A percentile compares a stretch with the other conserved stretches of the same genome.
These are phyloP conservation scores for Caenorhabditis imperialis DNA, from an alignment of 2,888 invertebrate species.

Conservation along the genomic window DNA sequence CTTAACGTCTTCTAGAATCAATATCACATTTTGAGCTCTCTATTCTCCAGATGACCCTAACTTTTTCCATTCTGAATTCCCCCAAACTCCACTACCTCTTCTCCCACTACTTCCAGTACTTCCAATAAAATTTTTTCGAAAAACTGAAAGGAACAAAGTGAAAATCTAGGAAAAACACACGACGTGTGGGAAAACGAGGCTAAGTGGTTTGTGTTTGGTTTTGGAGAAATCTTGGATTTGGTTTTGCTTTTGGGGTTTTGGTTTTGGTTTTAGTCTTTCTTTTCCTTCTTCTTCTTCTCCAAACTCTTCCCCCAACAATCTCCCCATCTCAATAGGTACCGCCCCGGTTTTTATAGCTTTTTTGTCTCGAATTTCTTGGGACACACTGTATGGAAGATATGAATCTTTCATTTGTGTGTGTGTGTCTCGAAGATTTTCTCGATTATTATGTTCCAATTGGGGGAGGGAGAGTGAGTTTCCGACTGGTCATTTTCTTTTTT, in stretches of 20 bases:
- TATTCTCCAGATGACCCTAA: too few species aligned
- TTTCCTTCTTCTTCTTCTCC: too few species aligned
- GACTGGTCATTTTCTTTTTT: not conserved
- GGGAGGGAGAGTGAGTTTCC: not conserved
- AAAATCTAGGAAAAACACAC: too few species aligned
- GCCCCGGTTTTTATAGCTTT: constrained; percentile 16
- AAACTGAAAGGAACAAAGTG: not conserved
- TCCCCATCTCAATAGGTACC: too few species aligned
- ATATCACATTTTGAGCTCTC: too few species aligned
- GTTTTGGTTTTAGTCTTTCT: not conserved
- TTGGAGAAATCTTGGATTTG: not conserved
- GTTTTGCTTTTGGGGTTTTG: constrained; percentile 6
- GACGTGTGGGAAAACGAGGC: constrained; percentile 36
- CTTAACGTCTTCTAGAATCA: too few species aligned
- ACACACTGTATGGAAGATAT: not conserved
- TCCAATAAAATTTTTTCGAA: constrained; percentile 3
- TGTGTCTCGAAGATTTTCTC: not conserved
- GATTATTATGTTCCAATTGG: constrained; percentile 47
- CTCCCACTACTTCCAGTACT: too few species aligned
- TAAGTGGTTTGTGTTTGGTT: constrained; percentile 42
- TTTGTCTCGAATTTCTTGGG: constrained; percentile 6
- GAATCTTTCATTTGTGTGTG: constrained; percentile 4
- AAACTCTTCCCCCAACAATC: not conserved
- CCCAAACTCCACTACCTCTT: too few species aligned
- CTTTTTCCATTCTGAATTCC: too few species aligned